A percentile compares a stretch with the other conserved stretches of the same genome.
Conservation (phyloP, 2,888 invertebrate species). For the Plutella xylostella region DNA sequence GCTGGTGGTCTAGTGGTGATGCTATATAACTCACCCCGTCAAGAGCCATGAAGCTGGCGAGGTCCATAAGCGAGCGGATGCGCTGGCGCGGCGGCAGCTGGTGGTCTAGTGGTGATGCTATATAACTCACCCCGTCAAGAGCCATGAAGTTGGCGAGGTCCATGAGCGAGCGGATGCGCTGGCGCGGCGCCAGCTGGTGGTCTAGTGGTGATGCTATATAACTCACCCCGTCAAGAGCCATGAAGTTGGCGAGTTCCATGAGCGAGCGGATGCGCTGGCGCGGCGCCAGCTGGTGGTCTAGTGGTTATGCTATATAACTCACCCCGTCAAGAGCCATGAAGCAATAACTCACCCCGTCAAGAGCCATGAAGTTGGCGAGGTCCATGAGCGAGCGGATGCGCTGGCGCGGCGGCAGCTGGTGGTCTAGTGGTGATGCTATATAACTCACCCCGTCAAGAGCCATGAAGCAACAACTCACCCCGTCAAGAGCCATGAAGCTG, state of each 20-base stretch:
- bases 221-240: conserved; percentile 75
- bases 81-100: conserved; percentile 73
- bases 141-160: conserved; percentile 79
- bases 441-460: conserved; percentile 75
- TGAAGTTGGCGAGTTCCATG: conserved; percentile 77
- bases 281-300: conserved; percentile 55
- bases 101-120: conserved; percentile 32
- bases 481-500: conserved; percentile 76
- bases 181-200: conserved; percentile 71
- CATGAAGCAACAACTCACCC: conserved; percentile 74
- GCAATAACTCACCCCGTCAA: conserved; percentile 75
- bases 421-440: too few species aligned
- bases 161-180: conserved; percentile 75
- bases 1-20: too few species aligned
- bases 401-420: conserved; percentile 68
- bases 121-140: conserved; percentile 74
- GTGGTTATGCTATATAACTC: too few species aligned
- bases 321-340: conserved; percentile 76
- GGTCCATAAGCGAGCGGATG: conserved; percentile 76
- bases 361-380: conserved; percentile 76
- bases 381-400: conserved; percentile 77
- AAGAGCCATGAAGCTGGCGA: conserved; percentile 77
- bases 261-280: conserved; percentile 74
- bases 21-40: conserved; percentile 66
- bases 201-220: too few species aligned